A percentile compares a stretch with the other conserved stretches of the same genome.
Conservation (phyloP, 2,113 vertebrate species). For the Coregonus clupeaformis region DNA sequence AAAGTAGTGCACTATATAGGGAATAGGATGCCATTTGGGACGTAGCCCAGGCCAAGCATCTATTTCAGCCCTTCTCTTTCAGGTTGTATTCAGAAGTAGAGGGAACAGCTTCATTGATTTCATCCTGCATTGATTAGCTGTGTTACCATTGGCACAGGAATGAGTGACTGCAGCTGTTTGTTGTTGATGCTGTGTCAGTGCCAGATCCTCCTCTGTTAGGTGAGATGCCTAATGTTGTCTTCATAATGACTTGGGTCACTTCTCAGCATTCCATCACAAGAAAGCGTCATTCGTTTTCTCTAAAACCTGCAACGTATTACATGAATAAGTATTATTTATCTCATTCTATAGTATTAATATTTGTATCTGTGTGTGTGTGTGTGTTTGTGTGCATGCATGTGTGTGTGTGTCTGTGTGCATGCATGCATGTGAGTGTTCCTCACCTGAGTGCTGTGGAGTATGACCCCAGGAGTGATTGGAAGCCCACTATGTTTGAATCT, state of each 20-base stretch:
- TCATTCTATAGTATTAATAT: no score
- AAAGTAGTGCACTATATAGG: no score
- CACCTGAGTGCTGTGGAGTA: conserved; percentile 25
- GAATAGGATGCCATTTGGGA: no score
- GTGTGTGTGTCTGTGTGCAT: neutral
- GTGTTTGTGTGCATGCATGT: neutral
- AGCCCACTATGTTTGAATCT: conserved; percentile 24
- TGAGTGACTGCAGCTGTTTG: no score
- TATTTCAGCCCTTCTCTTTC: neutral
- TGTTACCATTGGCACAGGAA: neutral
- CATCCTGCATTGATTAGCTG: neutral
- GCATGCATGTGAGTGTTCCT: neutral
- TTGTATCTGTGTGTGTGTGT: neutral
- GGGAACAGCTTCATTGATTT: neutral
- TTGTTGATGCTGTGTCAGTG: neutral
- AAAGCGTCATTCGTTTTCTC: neutral
- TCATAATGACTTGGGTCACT: neutral
- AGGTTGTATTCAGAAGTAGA: neutral
- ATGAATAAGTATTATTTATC: neutral
- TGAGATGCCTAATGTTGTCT: neutral
- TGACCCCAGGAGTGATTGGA: conserved; percentile 10
- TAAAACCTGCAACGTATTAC: neutral
- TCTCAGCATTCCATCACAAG: conserved; percentile 3
- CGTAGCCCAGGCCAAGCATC: neutral
- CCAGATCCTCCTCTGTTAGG: neutral